These are phyloP conservation scores for Ophthalmolycus amberensis DNA, from an alignment of 2,113 vertebrate species.

Conservation along the genomic window DNA sequence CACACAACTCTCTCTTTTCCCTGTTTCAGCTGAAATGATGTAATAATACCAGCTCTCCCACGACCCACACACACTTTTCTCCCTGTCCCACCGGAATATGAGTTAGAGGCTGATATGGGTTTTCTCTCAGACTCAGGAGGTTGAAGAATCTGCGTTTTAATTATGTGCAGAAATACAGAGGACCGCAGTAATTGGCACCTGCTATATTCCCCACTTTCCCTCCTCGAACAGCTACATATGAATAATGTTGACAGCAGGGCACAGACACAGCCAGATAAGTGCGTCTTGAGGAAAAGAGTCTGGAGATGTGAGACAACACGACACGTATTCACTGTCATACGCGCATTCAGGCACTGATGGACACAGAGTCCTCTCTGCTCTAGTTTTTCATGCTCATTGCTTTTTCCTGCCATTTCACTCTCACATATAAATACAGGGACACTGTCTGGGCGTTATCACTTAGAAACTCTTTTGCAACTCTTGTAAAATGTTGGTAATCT, in stretches of 20 bases:
- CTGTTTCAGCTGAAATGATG: slow-evolving; percentile 27
- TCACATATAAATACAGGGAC: neutral
- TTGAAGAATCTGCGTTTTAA: slow-evolving; percentile 63
- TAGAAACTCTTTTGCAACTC: neutral
- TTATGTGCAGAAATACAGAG: slow-evolving; percentile 57
- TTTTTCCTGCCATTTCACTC: neutral
- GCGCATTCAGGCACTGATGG: slow-evolving; percentile 13
- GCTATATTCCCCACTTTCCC: slow-evolving; percentile 38
- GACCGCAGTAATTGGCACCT: slow-evolving; percentile 68
- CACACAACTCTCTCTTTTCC: neutral
- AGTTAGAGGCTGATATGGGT: slow-evolving; percentile 46
- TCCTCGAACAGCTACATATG: slow-evolving; percentile 41
- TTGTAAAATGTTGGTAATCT: neutral
- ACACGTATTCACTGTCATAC: slow-evolving; percentile 13
- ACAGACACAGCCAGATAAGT: slow-evolving; percentile 43
- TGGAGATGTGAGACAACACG: slow-evolving; percentile 29
- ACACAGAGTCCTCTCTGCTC: slow-evolving; percentile 11
- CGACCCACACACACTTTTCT: slow-evolving; percentile 38
- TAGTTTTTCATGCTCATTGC: neutral
- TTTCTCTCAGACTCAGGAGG: slow-evolving; percentile 57
- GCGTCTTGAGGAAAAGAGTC: slow-evolving; percentile 39
- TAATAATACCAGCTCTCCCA: slow-evolving; percentile 30
- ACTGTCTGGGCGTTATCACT: neutral
- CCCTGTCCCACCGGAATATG: slow-evolving; percentile 22
- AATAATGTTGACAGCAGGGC: slow-evolving; percentile 55